Base-by-base conservation (phyloP, 2,113 vertebrate species). In the Sapajus apella region DNA sequence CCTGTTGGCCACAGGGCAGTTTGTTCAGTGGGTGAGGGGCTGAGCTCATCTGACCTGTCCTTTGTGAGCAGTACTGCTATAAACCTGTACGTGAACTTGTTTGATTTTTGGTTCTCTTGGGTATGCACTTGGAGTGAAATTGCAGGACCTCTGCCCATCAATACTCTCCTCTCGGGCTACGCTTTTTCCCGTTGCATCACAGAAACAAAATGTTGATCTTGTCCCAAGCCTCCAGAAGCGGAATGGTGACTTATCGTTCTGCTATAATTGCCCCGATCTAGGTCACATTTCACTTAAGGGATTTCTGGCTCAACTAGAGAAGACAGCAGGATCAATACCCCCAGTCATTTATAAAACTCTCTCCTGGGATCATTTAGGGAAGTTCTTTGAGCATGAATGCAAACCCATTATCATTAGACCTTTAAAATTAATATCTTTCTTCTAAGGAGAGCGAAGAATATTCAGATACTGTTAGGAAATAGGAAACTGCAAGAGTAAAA, bases 341-440 rank as follows among this genome's bases (percentile, higher is more conserved):
- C 91, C 79, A 27, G 66, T 76, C 43, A 72, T 66, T 52, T 58
- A 40, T 56, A 90, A 87, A 32, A 75, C 27, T 27, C 25, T 40
- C 96, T 96, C 92, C 47, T 14, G 92, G 84, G 92, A 55, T 37
- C 37, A 45, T 27, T 96, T 84, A 96, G 55, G 55, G 45, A 47
- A 79, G 50, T 20, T 37, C 70, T 58, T 40, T 75, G 90, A 83
- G 13, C 37, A 35, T 10, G 23, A 40, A 50, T 55, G 76, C 35
- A 35, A 83, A 43, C 32, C 11, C 5, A 7, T 73, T 58, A 52
- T 35, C 35, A 40, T 18, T 21, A 20, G 37, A 75, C 43, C 61
- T 92, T 91, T 47, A 70, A 82, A 50, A 45, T 27, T 8, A 90
- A 13, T 18, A 30, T 3, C 45, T 82, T 61, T 68, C 32, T 77